A percentile compares a stretch with the other conserved stretches of the same genome.
Conservation (phyloP, 2,888 invertebrate genomes). For the Frankliniella fusca region DNA sequence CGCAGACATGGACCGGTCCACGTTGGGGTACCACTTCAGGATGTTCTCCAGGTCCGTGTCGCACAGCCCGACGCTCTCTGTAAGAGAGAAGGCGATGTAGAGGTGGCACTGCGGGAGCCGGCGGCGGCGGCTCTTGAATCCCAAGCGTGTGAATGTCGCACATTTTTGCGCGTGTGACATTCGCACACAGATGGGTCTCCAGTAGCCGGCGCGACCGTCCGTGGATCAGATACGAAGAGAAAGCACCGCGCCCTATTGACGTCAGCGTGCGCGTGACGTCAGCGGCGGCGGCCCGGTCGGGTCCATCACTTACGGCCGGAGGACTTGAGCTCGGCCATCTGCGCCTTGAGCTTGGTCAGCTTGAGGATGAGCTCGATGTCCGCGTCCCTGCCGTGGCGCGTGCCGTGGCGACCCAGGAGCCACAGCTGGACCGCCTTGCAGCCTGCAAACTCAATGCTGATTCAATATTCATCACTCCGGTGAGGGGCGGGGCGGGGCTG, state of each 20-base stretch:
- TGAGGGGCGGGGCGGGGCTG: too few relatives aligned
- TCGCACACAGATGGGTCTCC: too few relatives aligned
- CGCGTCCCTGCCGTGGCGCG: constrained; percentile 36
- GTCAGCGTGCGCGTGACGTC: too few relatives aligned
- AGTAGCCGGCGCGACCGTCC: too few relatives aligned
- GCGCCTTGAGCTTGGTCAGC: constrained; percentile 38
- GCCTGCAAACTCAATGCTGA: constrained; percentile 36
- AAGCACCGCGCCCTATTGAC: too few relatives aligned
- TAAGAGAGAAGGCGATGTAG: too few relatives aligned
- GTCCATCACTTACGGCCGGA: not conserved
- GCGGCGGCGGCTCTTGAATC: too few relatives aligned
- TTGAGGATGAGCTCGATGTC: constrained; percentile 38
- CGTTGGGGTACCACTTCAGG: constrained; percentile 39
- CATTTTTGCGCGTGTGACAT: too few relatives aligned
- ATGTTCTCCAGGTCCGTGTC: constrained; percentile 39
- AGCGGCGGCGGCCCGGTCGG: too few relatives aligned
- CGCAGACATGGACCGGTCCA: constrained; percentile 36
- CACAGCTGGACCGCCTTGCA: constrained; percentile 41
- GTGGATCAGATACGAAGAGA: too few relatives aligned
- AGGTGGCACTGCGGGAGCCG: too few relatives aligned
- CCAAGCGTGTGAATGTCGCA: too few relatives aligned
- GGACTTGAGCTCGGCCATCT: constrained; percentile 39
- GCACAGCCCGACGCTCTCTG: constrained; percentile 39
- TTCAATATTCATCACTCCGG: not conserved
- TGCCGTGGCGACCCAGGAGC: constrained; percentile 39